phyloP scores from a whole-genome alignment of 2,113 vertebrate genomes.

The Grammomys dolichurus region DNA sequence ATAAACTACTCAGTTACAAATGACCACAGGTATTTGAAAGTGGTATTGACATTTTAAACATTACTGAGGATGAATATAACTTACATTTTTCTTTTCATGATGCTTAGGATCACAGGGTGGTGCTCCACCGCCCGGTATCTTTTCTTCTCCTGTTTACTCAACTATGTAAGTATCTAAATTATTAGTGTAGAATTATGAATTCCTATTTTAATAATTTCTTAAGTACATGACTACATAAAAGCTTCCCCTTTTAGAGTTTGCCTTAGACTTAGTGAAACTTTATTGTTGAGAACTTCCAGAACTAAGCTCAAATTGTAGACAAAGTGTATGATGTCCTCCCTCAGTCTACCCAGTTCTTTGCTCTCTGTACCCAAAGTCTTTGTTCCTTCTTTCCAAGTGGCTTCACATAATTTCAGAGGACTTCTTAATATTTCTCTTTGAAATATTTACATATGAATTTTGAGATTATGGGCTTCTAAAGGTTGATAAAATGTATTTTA shows the following conservation, averaged over 20 bases:
- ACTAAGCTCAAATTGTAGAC: background rate
- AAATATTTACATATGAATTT: constrained; percentile 2
- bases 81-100: constrained; percentile 44
- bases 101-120: constrained; percentile 45
- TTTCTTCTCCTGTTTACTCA: constrained; percentile 22
- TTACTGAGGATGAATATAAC: background rate
- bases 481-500: background rate
- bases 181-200: background rate
- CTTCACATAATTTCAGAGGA: background rate
- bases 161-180: constrained; percentile 71
- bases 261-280: background rate
- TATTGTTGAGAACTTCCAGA: background rate
- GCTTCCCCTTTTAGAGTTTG: background rate
- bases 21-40: background rate
- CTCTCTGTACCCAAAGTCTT: background rate
- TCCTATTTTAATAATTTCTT: background rate
- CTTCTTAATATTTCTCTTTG: background rate
- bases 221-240: background rate
- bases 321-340: background rate
- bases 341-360: background rate
- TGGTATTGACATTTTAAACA: background rate
- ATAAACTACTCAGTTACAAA: background rate
- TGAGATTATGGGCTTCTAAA: background rate
- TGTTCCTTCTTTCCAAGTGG: background rate
- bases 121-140: background rate